Evolutionary conservation across 2,888 invertebrate species (phyloP).

Genomic region (Danaus chrysippus): DNA sequence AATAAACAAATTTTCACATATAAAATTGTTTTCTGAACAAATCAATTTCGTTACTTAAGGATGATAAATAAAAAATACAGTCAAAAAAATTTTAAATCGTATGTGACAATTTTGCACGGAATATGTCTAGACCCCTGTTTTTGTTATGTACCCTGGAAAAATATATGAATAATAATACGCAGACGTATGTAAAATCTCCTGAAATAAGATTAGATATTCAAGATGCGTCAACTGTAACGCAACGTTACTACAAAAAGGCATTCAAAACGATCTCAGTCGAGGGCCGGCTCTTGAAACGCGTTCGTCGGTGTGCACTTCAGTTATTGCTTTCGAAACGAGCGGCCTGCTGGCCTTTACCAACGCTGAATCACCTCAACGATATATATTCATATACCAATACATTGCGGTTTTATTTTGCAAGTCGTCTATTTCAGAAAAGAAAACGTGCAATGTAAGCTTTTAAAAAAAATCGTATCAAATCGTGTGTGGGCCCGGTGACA

Average conservation of each 20-base stretch:
- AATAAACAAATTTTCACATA: constrained; percentile 36
- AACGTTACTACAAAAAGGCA: constrained; percentile 47
- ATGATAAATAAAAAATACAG: not conserved
- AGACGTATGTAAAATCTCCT: not conserved
- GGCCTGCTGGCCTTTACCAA: constrained; percentile 45
- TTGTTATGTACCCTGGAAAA: too few relatives aligned
- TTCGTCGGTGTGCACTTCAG: constrained; percentile 67
- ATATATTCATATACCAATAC: constrained; percentile 10
- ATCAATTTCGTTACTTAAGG: not conserved
- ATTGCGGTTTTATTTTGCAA: constrained; percentile 21
- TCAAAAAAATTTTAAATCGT: too few relatives aligned
- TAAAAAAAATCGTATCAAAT: constrained; percentile 35
- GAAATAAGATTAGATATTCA: constrained; percentile 10
- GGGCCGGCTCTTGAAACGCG: constrained; percentile 63
- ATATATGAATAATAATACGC: not conserved
- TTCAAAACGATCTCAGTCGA: constrained; percentile 65
- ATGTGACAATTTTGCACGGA: too few relatives aligned
- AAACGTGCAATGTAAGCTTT: constrained; percentile 33
- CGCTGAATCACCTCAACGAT: constrained; percentile 5
- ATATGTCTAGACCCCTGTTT: too few relatives aligned
- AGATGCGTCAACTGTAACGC: constrained; percentile 18
- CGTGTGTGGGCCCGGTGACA: constrained; percentile 41
- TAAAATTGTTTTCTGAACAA: constrained; percentile 18
- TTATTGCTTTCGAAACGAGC: constrained; percentile 59
- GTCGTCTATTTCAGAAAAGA: not conserved